Evolutionary conservation across 2,888 invertebrate species (phyloP).

Genomic region (Allacma fusca): DNA sequence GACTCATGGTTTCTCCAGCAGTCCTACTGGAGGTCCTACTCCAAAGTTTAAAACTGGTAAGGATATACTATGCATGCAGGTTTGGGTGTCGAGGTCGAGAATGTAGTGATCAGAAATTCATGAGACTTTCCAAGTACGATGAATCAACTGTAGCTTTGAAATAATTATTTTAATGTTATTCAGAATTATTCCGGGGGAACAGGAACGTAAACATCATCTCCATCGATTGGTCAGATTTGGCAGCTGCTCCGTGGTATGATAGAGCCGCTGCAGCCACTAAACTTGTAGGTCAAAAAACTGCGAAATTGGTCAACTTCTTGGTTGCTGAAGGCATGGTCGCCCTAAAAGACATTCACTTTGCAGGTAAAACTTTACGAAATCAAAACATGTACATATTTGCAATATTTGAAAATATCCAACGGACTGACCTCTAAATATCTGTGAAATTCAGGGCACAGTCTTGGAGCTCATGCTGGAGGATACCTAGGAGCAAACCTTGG

Average conservation of each 20-base stretch:
- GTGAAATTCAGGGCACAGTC: constrained; percentile 72
- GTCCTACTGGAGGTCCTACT: constrained; percentile 45
- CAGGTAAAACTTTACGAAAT: constrained; percentile 22
- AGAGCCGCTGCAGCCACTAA: constrained; percentile 44
- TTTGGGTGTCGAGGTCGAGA: no score
- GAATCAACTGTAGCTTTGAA: background rate
- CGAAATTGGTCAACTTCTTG: background rate
- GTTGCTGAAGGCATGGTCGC: background rate
- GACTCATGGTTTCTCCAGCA: constrained; percentile 57
- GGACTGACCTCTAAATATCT: background rate
- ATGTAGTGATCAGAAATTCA: background rate
- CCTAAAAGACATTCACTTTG: constrained; percentile 32
- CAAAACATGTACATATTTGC: no score
- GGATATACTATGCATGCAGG: no score
- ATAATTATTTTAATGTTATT: background rate
- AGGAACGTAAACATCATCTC: constrained; percentile 45
- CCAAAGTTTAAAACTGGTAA: constrained; percentile 46
- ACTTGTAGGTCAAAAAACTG: constrained; percentile 42
- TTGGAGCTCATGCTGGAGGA: constrained; percentile 74
- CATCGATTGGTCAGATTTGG: constrained; percentile 46
- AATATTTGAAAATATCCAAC: no score
- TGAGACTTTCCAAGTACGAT: background rate
- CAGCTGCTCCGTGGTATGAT: constrained; percentile 47
- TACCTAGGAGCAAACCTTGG: constrained; percentile 70
- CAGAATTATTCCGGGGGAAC: constrained; percentile 34